Base-by-base conservation (phyloP, 2,888 invertebrate genomes). In the Koerneria pararmatus region DNA sequence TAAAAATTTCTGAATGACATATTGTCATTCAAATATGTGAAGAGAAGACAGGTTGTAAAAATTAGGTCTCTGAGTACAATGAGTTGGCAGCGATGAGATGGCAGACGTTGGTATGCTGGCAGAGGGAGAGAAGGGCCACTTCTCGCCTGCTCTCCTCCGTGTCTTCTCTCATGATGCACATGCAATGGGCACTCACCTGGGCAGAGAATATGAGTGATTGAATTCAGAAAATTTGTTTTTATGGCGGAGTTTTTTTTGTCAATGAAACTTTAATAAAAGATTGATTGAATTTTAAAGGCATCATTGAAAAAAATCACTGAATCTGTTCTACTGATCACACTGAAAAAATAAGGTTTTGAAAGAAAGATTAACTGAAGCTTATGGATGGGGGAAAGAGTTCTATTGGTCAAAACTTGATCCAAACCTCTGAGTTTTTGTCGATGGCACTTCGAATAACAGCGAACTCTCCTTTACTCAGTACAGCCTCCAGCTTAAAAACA, bases 41-140 rank as follows among this genome's bases (percentile, higher is more conserved):
- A 46, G 8, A 31, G 54, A 35, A 63, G 63, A 24, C 2, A n/a
- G 53, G n/a, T n/a, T n/a, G n/a, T n/a, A n/a, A n/a, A n/a, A n/a
- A n/a, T n/a, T n/a, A n/a, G n/a, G n/a, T n/a, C n/a, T n/a, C n/a
- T n/a, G n/a, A n/a, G n/a, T 59, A 89, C 83, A 89, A 91, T 0
- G 90, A 66, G 89, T 88, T 85, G 15, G 85, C 85, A 37, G 83
- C 84, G 41, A 84, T 71, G 24, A 87, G 75, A 19, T 54, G 90
- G 29, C 85, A 90, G 84, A 97, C 90, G 83, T 92, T 88, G 84
- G 94, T 93, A 83, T 97, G 95, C 72, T 92, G 87, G 3, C 71
- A 68, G 4, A 31, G 29, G 37, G 64, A 35, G 5, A 64, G 56
- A 15, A 56, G 41, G 2, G 56, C 54, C 11, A 56, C 54, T 6